These are phyloP conservation scores for Thereva nobilitata DNA, from an alignment of 2,888 invertebrate species.

Conservation along the genomic window DNA sequence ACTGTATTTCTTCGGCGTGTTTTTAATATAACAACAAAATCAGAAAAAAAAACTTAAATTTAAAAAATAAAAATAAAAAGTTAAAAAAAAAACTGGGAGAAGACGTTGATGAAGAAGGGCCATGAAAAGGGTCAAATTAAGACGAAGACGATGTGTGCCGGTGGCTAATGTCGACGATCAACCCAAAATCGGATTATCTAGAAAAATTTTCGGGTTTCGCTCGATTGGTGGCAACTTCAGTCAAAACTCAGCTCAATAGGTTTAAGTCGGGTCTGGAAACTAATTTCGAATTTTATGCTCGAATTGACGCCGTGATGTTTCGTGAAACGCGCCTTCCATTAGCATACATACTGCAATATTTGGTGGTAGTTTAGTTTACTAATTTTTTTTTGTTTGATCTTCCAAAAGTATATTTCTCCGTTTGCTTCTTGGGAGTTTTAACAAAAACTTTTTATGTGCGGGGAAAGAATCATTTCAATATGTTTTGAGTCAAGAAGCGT, in stretches of 20 bases:
- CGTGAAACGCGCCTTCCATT: too few relatives aligned
- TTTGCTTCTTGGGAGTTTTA: too few relatives aligned
- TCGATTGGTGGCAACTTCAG: constrained; percentile 30
- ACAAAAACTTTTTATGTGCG: too few relatives aligned
- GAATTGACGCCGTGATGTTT: too few relatives aligned
- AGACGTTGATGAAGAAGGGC: constrained; percentile 9
- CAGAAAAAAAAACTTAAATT: background rate
- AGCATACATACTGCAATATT: too few relatives aligned
- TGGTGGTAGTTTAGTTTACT: too few relatives aligned
- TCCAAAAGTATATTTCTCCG: too few relatives aligned
- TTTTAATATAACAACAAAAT: too few relatives aligned
- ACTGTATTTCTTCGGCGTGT: constrained; percentile 1
- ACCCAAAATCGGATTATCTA: constrained; percentile 27
- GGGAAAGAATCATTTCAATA: too few relatives aligned
- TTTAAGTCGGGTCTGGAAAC: background rate
- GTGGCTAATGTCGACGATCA: constrained; percentile 14
- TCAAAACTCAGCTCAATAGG: constrained; percentile 29
- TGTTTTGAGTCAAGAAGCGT: too few relatives aligned
- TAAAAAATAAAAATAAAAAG: constrained; percentile 15
- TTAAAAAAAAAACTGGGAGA: background rate
- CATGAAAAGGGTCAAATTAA: constrained; percentile 17
- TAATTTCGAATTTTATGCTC: too few relatives aligned
- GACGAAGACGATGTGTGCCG: constrained; percentile 14
- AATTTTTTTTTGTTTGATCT: too few relatives aligned
- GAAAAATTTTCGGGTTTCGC: constrained; percentile 24